phyloP scores from a whole-genome alignment of 2,797 vertebrate species.

The Stomatorhinus walkeri region DNA sequence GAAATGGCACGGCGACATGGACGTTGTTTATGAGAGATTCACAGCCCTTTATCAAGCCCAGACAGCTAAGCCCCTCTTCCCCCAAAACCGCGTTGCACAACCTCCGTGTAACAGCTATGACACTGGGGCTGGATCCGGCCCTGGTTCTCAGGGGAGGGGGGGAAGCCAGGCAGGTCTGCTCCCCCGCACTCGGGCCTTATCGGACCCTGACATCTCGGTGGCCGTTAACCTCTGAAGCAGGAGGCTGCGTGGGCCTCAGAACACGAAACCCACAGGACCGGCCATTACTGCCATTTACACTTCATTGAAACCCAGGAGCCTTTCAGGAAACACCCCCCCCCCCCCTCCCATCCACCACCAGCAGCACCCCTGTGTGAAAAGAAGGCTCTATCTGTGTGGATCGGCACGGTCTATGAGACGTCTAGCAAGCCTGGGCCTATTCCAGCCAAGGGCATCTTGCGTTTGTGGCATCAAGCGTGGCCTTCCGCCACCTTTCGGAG shows the following conservation, averaged over 20 bases:
- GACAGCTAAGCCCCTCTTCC: conserved; percentile 35
- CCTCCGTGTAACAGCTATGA: conserved; percentile 36
- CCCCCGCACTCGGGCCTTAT: conserved; percentile 44
- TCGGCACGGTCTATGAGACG: conserved; percentile 16
- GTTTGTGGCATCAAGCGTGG: neutral
- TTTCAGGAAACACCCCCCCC: neutral
- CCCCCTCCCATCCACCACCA: neutral
- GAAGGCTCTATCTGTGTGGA: conserved; percentile 10
- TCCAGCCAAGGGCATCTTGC: conserved; percentile 24
- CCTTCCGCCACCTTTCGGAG: conserved; percentile 12
- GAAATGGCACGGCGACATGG: neutral
- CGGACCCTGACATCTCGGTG: conserved; percentile 55
- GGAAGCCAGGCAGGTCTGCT: conserved; percentile 43
- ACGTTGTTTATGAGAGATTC: neutral
- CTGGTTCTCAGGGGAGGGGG: conserved; percentile 34
- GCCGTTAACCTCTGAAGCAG: conserved; percentile 45
- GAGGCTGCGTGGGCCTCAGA: conserved; percentile 23
- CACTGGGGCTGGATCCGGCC: neutral
- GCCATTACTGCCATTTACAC: conserved; percentile 30
- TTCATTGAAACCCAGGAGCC: conserved; percentile 17
- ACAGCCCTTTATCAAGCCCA: conserved; percentile 20
- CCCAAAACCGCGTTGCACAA: conserved; percentile 49
- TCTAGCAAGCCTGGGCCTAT: conserved; percentile 22
- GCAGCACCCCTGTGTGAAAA: neutral
- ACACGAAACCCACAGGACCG: conserved; percentile 31